Evolutionary conservation across 2,888 invertebrate genomes (phyloP), one percentile per base, ranked within the genome.

Genomic region (Podabrus alpinus): DNA sequence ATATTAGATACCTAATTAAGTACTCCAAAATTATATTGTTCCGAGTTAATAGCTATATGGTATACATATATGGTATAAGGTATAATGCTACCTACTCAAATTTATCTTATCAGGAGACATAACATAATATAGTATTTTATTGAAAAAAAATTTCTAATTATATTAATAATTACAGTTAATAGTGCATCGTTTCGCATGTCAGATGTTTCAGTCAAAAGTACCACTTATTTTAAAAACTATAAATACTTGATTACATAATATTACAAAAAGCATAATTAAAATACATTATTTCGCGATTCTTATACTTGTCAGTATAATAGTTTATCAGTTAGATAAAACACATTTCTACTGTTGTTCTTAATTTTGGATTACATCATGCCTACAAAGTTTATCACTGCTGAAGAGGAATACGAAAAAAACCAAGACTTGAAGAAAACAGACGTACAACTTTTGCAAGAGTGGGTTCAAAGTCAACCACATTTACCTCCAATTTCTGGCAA

Each of bases 381-480:
- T 15, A n/a, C 24, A 1, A 64, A 68, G n/a, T 68, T 16, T 10
- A 15, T 17, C 2, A 17, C 59, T 0, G 84, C 88, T 80, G 90
- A 90, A 66, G 89, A 90, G 67, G 92, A 92, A 80, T 90, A 92
- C 82, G 88, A 89, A 76, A 91, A 89, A 81, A 90, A 92, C 84
- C 89, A 90, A 0, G 88, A 90, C 59, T 88, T 94, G 67, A 90
- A 89, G n/a, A 88, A 89, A 0, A 86, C 89, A 16, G 94, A 94
- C 81, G 88, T 94, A 59, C 84, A 87, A 69, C 89, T 89, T 77
- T 84, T 94, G 13, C 82, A 90, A 45, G 88, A 90, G 17, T 94
- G 94, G 94, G 86, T 90, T 29, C 83, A 88, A 10, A 91, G 90
- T 11, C 94, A 94, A 83, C 91, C 92, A 0, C 93, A 94, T 84